Evolutionary conservation across 2,888 invertebrate species (phyloP).

Genomic region (Volucella bombylans): DNA sequence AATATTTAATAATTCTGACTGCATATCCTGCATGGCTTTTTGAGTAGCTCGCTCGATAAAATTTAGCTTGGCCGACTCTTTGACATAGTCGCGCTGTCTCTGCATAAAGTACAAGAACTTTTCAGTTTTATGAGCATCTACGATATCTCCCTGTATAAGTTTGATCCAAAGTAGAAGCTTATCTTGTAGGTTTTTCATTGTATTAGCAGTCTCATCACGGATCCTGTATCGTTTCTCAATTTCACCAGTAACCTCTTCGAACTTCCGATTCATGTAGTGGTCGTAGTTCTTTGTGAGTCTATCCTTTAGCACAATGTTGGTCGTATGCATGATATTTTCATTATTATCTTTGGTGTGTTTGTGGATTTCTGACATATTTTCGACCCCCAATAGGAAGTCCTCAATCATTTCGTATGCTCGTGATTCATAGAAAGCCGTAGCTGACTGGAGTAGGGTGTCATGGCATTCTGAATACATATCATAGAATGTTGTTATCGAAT

Average conservation of each 20-base stretch:
- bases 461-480: constrained; percentile 74
- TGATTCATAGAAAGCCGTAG: constrained; percentile 76
- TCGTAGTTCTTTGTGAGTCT: constrained; percentile 76
- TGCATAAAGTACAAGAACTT: constrained; percentile 77
- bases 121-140: constrained; percentile 79
- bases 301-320: constrained; percentile 76
- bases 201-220: constrained; percentile 77
- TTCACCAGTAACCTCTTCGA: constrained; percentile 77
- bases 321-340: constrained; percentile 78
- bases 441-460: constrained; percentile 74
- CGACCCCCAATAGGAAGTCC: constrained; percentile 77
- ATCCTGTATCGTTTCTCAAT: constrained; percentile 77
- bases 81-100: constrained; percentile 77
- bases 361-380: constrained; percentile 72
- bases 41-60: constrained; percentile 75
- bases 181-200: constrained; percentile 77
- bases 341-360: constrained; percentile 75
- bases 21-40: constrained; percentile 71
- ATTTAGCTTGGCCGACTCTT: constrained; percentile 77
- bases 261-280: constrained; percentile 77
- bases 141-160: constrained; percentile 74
- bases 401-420: constrained; percentile 77
- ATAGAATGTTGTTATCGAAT: not conserved
- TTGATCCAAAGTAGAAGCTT: constrained; percentile 77
- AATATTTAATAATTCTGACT: constrained; percentile 74